Conservation (phyloP, 2,797 vertebrate genomes). For the Pipistrellus kuhlii region DNA sequence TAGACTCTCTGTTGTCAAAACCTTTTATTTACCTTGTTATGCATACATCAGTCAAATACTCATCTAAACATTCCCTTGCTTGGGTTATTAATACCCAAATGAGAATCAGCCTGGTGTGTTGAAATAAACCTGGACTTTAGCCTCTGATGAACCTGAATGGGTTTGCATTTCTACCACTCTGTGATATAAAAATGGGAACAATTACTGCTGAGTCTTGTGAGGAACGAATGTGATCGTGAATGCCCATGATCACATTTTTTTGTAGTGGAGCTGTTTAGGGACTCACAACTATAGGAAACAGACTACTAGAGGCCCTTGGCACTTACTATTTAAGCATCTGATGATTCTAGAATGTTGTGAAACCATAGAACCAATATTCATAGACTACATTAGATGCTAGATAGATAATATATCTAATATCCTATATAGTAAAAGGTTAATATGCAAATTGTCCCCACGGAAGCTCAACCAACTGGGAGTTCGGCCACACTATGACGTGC, state of each 20-base stretch:
- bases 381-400: not conserved
- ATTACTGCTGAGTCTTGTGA: not conserved
- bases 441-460: no score
- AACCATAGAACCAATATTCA: not conserved
- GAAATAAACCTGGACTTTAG: slow-evolving; percentile 8
- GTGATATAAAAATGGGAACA: not conserved
- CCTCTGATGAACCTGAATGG: not conserved
- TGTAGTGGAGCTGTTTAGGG: not conserved
- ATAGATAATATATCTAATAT: not conserved
- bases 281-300: not conserved
- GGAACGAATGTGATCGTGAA: not conserved
- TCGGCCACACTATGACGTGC: fast-evolving
- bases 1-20: slow-evolving; percentile 22
- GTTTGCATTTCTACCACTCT: not conserved
- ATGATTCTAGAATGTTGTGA: slow-evolving; percentile 44
- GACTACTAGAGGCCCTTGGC: not conserved
- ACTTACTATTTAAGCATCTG: not conserved
- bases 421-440: no score
- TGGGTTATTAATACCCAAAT: slow-evolving; percentile 26
- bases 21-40: slow-evolving; percentile 43
- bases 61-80: not conserved
- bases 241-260: not conserved
- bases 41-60: not conserved
- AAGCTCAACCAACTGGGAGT: no score
- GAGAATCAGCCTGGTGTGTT: slow-evolving; percentile 18